Percentiles rank a stretch among this genome's conserved stretches.
These are phyloP conservation scores for Cygnus olor DNA, from an alignment of 2,797 vertebrate genomes.

Conservation along the genomic window DNA sequence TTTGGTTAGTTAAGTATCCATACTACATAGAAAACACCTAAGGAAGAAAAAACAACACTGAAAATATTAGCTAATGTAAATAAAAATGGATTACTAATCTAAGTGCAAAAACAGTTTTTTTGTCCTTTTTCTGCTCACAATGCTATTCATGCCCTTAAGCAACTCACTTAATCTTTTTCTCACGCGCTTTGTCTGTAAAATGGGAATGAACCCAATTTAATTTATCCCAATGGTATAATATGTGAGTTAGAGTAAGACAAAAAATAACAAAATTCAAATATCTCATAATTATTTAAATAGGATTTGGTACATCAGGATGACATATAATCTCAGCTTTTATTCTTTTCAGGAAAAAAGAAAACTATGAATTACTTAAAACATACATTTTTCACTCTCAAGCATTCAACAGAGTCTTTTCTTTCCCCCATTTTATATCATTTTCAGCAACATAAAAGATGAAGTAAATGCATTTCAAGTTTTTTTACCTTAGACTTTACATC, in stretches of 20 bases:
- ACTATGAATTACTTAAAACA: slow-evolving; percentile 53
- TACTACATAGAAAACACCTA: not conserved
- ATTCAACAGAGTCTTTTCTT: slow-evolving; percentile 49
- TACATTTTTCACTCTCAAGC: slow-evolving; percentile 71
- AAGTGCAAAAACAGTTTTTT: slow-evolving; percentile 1
- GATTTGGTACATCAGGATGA: slow-evolving; percentile 72
- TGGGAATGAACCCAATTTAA: slow-evolving; percentile 26
- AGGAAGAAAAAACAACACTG: not conserved
- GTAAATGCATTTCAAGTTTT: slow-evolving; percentile 17
- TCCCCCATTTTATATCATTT: slow-evolving; percentile 60
- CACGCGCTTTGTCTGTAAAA: slow-evolving; percentile 19
- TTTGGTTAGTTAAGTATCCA: not conserved
- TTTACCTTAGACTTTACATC: slow-evolving; percentile 45
- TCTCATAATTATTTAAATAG: slow-evolving; percentile 78
- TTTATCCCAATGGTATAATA: slow-evolving; percentile 60
- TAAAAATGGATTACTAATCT: slow-evolving; percentile 33
- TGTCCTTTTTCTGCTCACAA: not conserved
- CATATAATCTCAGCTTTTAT: slow-evolving; percentile 63
- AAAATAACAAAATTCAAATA: slow-evolving; percentile 63
- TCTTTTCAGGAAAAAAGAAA: slow-evolving; percentile 62
- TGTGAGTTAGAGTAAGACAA: slow-evolving; percentile 60
- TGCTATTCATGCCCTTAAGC: slow-evolving; percentile 53
- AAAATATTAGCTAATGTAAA: slow-evolving; percentile 12
- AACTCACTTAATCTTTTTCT: slow-evolving; percentile 43
- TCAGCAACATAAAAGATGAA: slow-evolving; percentile 55